A percentile compares a stretch with the other conserved stretches of the same genome.
phyloP scores from a whole-genome alignment of 2,797 vertebrate species.

The Schizopygopsis pylzovi region DNA sequence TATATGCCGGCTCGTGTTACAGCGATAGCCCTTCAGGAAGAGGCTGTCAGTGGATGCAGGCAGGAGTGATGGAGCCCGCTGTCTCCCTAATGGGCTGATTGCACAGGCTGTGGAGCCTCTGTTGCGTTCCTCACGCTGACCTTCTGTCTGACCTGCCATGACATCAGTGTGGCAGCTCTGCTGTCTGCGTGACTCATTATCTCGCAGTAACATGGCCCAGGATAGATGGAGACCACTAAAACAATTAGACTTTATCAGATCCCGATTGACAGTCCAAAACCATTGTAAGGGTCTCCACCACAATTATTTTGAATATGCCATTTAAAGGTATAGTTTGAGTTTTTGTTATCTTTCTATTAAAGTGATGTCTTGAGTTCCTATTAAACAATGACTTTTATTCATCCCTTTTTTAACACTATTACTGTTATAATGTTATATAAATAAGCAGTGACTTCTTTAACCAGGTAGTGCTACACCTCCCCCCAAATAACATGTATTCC shows the following conservation, averaged over 20 bases:
- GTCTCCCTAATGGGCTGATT: constrained; percentile 54
- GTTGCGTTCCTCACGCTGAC: constrained; percentile 34
- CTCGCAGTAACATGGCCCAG: constrained; percentile 30
- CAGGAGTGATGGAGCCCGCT: constrained; percentile 53
- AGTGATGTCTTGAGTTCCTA: neutral
- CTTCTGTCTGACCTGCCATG: constrained; percentile 52
- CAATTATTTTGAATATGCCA: constrained; percentile 1
- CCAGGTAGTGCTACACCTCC: neutral
- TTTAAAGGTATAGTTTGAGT: neutral
- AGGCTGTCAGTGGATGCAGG: constrained; percentile 44
- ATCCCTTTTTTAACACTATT: neutral
- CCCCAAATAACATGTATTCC: neutral
- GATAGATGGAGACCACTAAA: constrained; percentile 42
- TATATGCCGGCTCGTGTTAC: constrained; percentile 79
- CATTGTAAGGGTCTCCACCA: neutral
- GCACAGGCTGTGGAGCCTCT: constrained; percentile 52
- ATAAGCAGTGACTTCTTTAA: neutral
- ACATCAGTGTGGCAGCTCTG: constrained; percentile 31
- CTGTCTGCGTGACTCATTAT: constrained; percentile 41
- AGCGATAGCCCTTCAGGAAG: constrained; percentile 72
- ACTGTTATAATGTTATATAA: neutral
- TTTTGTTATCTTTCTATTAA: constrained; percentile 1
- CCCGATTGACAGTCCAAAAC: neutral
- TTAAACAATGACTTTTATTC: neutral
- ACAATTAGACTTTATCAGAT: constrained; percentile 45